These are phyloP conservation scores for Trypoxylon attenuatum DNA, from an alignment of 2,888 invertebrate genomes.

Conservation along the genomic window DNA sequence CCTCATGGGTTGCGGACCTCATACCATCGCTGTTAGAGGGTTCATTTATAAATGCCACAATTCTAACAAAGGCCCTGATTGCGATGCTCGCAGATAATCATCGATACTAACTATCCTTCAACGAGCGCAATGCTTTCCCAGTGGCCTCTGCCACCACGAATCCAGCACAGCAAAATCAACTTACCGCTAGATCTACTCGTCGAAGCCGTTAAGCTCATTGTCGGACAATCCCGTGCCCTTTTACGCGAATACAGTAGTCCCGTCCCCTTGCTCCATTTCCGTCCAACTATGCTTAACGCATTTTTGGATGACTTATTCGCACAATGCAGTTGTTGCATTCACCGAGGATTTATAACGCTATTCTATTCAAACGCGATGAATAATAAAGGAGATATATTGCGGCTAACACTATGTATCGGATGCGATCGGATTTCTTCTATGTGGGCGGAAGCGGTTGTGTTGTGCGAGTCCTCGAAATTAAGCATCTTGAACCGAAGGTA, in stretches of 20 bases:
- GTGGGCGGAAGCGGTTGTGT: no score
- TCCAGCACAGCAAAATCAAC: slow-evolving; percentile 23
- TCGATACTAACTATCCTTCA: slow-evolving; percentile 46
- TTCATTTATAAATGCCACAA: slow-evolving; percentile 52
- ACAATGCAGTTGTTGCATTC: not conserved
- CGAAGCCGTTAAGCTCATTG: slow-evolving; percentile 15
- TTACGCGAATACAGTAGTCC: not conserved
- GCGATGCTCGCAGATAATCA: slow-evolving; percentile 47
- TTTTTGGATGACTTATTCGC: not conserved
- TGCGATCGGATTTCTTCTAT: not conserved
- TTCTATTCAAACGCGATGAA: not conserved
- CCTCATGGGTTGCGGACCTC: slow-evolving; percentile 41
- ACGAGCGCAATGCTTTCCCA: slow-evolving; percentile 21
- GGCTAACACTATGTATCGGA: not conserved
- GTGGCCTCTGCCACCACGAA: slow-evolving; percentile 22
- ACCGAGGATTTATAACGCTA: no score
- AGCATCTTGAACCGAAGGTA: no score
- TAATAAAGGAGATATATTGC: not conserved
- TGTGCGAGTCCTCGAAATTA: no score
- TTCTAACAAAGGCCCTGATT: slow-evolving; percentile 49
- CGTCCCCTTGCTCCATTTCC: not conserved
- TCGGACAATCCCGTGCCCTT: slow-evolving; percentile 11
- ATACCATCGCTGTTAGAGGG: slow-evolving; percentile 37
- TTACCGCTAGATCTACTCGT: slow-evolving; percentile 18
- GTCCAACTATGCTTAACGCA: not conserved